phyloP scores from a whole-genome alignment of 2,888 invertebrate genomes.

The Ctenicera cuprea region DNA sequence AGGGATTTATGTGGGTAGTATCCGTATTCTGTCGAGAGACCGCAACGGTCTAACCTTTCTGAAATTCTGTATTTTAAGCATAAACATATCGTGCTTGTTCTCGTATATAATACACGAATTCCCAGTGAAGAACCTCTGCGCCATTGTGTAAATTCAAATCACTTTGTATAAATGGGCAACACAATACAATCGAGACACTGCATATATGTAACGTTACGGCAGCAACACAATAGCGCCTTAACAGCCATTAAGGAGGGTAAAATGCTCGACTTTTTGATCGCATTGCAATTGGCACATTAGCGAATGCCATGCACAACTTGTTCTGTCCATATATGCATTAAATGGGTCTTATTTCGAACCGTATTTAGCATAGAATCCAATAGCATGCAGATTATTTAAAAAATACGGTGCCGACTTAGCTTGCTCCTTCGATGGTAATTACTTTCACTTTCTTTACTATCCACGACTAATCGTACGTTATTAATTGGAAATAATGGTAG shows the following conservation, averaged over 20 bases:
- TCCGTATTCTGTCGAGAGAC: no score
- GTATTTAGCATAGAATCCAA: constrained; percentile 50
- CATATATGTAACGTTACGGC: constrained; percentile 53
- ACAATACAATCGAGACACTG: constrained; percentile 48
- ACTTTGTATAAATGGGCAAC: constrained; percentile 47
- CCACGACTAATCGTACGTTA: constrained; percentile 7
- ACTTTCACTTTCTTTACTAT: constrained; percentile 32
- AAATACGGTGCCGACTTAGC: constrained; percentile 4
- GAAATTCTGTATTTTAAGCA: constrained; percentile 30
- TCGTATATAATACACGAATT: constrained; percentile 43
- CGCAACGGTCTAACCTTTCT: background rate
- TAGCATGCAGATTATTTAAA: constrained; percentile 49
- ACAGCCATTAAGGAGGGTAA: constrained; percentile 51
- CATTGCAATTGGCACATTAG: constrained; percentile 59
- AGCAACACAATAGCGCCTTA: constrained; percentile 51
- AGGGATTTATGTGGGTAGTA: no score
- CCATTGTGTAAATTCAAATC: constrained; percentile 51
- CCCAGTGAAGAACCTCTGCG: constrained; percentile 41
- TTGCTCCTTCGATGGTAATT: constrained; percentile 29
- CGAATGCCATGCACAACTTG: constrained; percentile 55
- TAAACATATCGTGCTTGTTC: constrained; percentile 42
- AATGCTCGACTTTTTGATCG: constrained; percentile 51
- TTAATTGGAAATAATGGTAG: constrained; percentile 28
- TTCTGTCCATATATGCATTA: constrained; percentile 55
- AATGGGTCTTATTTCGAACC: constrained; percentile 40